A percentile compares a stretch with the other conserved stretches of the same genome.
Evolutionary conservation across 37 sponge, comb jelly and placozoan species (phyloP).

Genomic region (Dysidea cf. avara): DNA sequence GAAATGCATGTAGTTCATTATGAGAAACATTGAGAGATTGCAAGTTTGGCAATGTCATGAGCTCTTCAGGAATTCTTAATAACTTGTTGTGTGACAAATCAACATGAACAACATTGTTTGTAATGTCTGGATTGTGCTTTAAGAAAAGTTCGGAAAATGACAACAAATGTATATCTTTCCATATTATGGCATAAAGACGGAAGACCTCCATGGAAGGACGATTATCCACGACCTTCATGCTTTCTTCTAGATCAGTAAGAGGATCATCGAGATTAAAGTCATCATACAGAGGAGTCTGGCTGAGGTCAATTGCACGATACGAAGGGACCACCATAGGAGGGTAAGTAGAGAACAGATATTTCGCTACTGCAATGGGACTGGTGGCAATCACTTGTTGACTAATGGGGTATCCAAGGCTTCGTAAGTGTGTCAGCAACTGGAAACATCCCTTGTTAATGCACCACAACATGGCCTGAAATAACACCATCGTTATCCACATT

Average conservation of each 20-base stretch:
- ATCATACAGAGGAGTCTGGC: neutral
- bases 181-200: constrained; percentile 27
- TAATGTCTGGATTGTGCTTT: neutral
- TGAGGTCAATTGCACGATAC: constrained; percentile 8
- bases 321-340: constrained; percentile 43
- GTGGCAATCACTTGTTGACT: no score
- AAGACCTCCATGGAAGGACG: constrained; percentile 36
- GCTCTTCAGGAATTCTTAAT: constrained; percentile 19
- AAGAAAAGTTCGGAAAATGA: constrained; percentile 30
- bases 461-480: no score
- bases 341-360: neutral
- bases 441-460: no score
- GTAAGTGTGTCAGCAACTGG: no score
- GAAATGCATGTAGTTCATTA: constrained; percentile 40
- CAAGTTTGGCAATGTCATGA: constrained; percentile 42
- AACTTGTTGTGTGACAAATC: constrained; percentile 63
- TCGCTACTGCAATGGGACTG: no score
- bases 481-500: no score
- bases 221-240: constrained; percentile 36
- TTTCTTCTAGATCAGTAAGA: constrained; percentile 28
- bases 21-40: constrained; percentile 52
- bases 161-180: constrained; percentile 54
- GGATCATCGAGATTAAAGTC: constrained; percentile 16
- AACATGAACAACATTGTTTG: constrained; percentile 26
- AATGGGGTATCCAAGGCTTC: no score